Conservation (phyloP, 2,888 invertebrate genomes). For the Drosophila mimetica region DNA sequence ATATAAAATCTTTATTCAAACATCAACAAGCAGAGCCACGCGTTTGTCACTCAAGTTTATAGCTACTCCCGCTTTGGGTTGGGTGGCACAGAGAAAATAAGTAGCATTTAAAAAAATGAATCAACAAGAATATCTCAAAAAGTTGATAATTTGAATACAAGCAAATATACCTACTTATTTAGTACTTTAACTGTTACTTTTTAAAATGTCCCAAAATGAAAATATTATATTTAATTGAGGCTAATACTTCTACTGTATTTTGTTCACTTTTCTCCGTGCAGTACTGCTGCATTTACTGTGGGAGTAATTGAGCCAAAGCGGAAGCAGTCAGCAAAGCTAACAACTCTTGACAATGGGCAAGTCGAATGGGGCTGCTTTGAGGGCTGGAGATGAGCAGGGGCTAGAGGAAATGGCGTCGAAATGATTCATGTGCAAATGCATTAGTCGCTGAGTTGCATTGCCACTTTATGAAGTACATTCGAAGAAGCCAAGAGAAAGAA, state of each 20-base stretch:
- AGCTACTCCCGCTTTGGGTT: conserved; percentile 3
- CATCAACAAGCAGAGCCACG: conserved; percentile 21
- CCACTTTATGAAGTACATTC: conserved; percentile 35
- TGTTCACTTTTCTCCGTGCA: background rate
- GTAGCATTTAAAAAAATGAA: background rate
- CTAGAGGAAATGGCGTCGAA: conserved; percentile 38
- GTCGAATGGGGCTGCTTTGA: conserved; percentile 4
- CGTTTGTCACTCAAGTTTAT: conserved; percentile 31
- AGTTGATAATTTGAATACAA: background rate
- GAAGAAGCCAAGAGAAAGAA: conserved; percentile 11
- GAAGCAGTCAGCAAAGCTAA: conserved; percentile 29
- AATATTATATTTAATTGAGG: too few species aligned
- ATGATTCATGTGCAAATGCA: conserved; percentile 55
- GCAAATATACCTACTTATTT: background rate
- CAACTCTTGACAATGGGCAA: conserved; percentile 35
- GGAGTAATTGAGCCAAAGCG: conserved; percentile 28
- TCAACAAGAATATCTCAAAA: too few species aligned
- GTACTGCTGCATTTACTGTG: background rate
- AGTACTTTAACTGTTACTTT: too few species aligned
- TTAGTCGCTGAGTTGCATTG: conserved; percentile 47
- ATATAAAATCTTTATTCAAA: too few species aligned
- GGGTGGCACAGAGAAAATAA: conserved; percentile 1
- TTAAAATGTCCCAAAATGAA: too few species aligned
- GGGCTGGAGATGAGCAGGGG: conserved; percentile 5
- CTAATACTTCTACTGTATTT: background rate